These are phyloP conservation scores for Micrastur ruficollis DNA, from an alignment of 2,797 vertebrate species.

Conservation along the genomic window DNA sequence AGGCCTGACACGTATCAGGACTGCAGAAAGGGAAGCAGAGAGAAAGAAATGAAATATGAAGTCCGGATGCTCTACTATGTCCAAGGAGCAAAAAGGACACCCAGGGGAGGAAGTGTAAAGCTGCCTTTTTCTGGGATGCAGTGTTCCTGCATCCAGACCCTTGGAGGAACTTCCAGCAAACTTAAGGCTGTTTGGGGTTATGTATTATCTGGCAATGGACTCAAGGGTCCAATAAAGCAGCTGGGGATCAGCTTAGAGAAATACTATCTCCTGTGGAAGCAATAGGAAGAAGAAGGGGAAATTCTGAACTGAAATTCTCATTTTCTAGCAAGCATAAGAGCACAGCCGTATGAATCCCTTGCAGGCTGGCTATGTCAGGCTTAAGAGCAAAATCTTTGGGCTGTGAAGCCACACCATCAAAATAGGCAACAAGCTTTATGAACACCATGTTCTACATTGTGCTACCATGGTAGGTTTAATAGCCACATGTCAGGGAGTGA, in stretches of 20 bases:
- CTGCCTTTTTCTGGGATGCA: conserved; percentile 12
- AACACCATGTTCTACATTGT: not conserved
- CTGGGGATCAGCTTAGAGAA: conserved; percentile 46
- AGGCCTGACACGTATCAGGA: not conserved
- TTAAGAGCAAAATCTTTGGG: not conserved
- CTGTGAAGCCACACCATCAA: not conserved
- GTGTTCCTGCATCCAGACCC: conserved; percentile 20
- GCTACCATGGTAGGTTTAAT: not conserved
- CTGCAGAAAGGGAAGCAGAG: not conserved
- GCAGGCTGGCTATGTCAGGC: not conserved
- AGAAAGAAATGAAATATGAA: conserved; percentile 17
- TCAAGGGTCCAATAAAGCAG: not conserved
- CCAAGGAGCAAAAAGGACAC: not conserved
- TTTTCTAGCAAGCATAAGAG: not conserved
- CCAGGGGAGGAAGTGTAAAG: conserved; percentile 34
- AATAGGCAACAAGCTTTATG: not conserved
- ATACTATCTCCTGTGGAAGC: conserved; percentile 14
- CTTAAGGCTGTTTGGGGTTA: conserved; percentile 39
- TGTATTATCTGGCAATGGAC: conserved; percentile 28
- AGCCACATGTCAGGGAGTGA: not conserved
- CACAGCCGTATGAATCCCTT: not conserved
- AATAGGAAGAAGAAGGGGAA: not conserved
- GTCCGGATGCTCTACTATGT: conserved; percentile 21
- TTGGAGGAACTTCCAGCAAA: conserved; percentile 39
- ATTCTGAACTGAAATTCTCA: not conserved